A percentile compares a stretch with the other conserved stretches of the same genome.
phyloP scores from a whole-genome alignment of 64 coral and sea anemone genomes.

The Montipora sp. region DNA sequence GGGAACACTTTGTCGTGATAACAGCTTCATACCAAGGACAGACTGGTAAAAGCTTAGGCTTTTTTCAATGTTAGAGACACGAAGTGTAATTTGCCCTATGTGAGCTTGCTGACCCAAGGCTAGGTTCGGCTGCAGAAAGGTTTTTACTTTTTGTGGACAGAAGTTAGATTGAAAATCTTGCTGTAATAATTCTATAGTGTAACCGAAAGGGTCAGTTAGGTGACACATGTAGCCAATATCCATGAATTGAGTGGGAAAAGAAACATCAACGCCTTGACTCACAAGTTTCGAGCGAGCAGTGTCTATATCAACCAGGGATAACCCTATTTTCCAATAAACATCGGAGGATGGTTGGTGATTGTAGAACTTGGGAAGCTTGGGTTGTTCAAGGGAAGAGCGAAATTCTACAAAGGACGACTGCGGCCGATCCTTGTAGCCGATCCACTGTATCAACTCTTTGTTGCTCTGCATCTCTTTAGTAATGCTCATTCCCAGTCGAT shows the following conservation, averaged over 20 bases:
- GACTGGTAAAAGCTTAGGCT: slow-evolving; percentile 53
- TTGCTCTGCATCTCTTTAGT: not conserved
- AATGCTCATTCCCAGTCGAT: slow-evolving; percentile 33
- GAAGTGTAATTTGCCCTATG: slow-evolving; percentile 62
- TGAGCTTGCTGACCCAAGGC: slow-evolving; percentile 60
- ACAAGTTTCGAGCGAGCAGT: slow-evolving; percentile 50
- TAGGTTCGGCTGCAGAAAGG: not conserved
- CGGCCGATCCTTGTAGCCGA: slow-evolving; percentile 3
- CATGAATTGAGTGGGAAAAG: slow-evolving; percentile 49
- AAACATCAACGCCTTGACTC: slow-evolving; percentile 33
- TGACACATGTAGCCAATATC: slow-evolving; percentile 76
- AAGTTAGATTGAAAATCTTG: slow-evolving; percentile 67
- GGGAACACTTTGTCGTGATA: slow-evolving; percentile 47
- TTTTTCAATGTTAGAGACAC: slow-evolving; percentile 59
- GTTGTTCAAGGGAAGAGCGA: slow-evolving; percentile 2
- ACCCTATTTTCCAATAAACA: slow-evolving; percentile 82
- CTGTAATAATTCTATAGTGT: slow-evolving; percentile 61
- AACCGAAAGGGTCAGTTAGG: slow-evolving; percentile 64
- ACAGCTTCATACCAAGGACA: slow-evolving; percentile 55
- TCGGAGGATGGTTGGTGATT: not conserved
- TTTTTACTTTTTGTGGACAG: slow-evolving; percentile 1
- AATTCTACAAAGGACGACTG: slow-evolving; percentile 12
- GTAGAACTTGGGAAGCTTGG: slow-evolving; percentile 8
- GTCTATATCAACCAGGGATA: slow-evolving; percentile 49
- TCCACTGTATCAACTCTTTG: slow-evolving; percentile 13